Percentiles rank a stretch among this genome's conserved stretches.
Evolutionary conservation across 2,888 invertebrate genomes (phyloP).

Genomic region (Lasius fuliginosus): DNA sequence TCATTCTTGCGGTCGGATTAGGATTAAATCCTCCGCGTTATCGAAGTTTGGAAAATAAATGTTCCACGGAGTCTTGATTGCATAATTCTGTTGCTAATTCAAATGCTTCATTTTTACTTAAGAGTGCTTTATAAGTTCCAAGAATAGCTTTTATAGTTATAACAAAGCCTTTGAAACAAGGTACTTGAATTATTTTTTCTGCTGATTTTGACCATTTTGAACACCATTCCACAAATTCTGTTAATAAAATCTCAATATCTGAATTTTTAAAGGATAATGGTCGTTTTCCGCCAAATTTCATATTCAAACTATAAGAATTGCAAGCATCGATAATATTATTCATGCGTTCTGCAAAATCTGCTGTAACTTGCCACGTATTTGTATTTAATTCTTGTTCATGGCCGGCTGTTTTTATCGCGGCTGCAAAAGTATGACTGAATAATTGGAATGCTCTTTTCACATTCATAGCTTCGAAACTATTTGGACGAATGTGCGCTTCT

Average conservation of each 20-base stretch:
- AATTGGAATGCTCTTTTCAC: slow-evolving; percentile 25
- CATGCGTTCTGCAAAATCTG: too few relatives aligned
- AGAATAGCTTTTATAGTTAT: background rate
- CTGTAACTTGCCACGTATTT: too few relatives aligned
- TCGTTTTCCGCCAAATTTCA: background rate
- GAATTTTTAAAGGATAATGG: background rate
- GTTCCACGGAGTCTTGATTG: background rate
- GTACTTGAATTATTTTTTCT: background rate
- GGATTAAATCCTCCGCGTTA: background rate
- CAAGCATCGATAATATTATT: too few relatives aligned
- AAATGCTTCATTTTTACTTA: background rate
- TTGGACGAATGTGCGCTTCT: too few relatives aligned
- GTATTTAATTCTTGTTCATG: too few relatives aligned
- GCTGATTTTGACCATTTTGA: background rate
- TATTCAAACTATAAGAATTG: too few relatives aligned
- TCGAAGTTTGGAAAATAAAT: background rate
- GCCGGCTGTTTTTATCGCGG: too few relatives aligned
- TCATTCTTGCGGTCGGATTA: background rate
- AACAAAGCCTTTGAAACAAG: background rate
- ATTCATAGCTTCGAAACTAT: too few relatives aligned
- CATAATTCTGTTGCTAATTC: background rate
- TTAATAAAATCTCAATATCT: background rate
- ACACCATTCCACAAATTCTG: background rate
- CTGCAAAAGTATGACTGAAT: slow-evolving; percentile 30
- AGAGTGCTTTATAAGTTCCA: background rate